Evolutionary conservation across 2,888 invertebrate species (phyloP).

Genomic region (Melieria omissa): DNA sequence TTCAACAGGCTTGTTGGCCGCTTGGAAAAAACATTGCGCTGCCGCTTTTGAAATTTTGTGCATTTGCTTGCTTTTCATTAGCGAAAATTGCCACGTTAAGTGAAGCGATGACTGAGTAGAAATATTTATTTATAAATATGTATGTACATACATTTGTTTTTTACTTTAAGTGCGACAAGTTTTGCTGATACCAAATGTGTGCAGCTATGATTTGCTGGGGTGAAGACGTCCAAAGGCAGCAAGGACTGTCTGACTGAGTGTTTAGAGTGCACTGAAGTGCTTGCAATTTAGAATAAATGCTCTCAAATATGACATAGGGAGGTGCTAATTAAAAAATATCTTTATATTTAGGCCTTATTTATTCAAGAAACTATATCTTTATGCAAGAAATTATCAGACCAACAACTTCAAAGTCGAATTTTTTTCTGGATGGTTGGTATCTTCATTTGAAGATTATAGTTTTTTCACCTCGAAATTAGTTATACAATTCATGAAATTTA

Average conservation of each 20-base stretch:
- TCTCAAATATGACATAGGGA: background rate
- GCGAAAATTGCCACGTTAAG: slow-evolving; percentile 53
- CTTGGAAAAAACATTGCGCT: background rate
- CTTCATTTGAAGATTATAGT: background rate
- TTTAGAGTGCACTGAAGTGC: background rate
- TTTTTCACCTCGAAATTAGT: background rate
- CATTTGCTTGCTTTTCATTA: slow-evolving; percentile 50
- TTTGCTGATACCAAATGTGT: background rate
- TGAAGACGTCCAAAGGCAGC: background rate
- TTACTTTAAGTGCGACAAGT: background rate
- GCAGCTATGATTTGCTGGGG: background rate
- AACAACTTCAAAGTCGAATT: background rate
- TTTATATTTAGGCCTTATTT: too few species aligned
- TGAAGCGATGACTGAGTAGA: slow-evolving; percentile 17
- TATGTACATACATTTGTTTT: background rate
- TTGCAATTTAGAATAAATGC: background rate
- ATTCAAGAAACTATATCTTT: too few species aligned
- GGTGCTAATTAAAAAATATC: too few species aligned
- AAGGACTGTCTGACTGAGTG: background rate
- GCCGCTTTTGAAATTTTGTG: slow-evolving; percentile 13
- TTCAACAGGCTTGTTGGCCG: background rate
- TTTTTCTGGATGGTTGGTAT: background rate
- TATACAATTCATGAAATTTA: background rate
- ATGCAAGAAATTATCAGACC: too few species aligned
- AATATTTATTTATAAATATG: background rate